phyloP scores from a whole-genome alignment of 2,888 invertebrate genomes.

The Unio pictorum region DNA sequence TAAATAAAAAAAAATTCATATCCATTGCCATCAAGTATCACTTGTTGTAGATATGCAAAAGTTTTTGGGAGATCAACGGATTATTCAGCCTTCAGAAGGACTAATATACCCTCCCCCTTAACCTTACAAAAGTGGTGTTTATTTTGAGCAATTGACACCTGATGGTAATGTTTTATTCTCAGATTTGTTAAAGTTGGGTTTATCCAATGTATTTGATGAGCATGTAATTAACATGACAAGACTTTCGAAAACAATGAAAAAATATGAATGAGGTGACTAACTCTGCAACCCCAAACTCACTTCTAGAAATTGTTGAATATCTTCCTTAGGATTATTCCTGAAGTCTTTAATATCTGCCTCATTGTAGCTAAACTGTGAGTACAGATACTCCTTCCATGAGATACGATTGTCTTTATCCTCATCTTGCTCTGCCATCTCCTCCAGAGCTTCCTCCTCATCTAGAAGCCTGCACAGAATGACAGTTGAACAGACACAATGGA shows the following conservation, averaged over 20 bases:
- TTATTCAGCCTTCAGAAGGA: too few relatives aligned
- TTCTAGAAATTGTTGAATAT: constrained; percentile 45
- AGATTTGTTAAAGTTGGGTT: neutral
- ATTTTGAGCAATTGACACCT: too few relatives aligned
- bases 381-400: constrained; percentile 92
- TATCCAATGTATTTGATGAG: neutral
- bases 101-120: too few relatives aligned
- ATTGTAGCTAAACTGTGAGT: constrained; percentile 87
- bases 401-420: constrained; percentile 85
- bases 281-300: constrained; percentile 25
- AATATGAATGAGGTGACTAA: neutral
- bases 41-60: too few relatives aligned
- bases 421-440: constrained; percentile 88
- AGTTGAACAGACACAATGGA: neutral
- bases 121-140: too few relatives aligned
- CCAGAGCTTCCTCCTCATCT: constrained; percentile 84
- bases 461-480: constrained; percentile 43
- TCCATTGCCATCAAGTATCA: too few relatives aligned
- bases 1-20: too few relatives aligned
- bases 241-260: neutral
- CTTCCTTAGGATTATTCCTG: constrained; percentile 45
- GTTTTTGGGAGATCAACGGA: too few relatives aligned
- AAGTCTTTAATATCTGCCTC: constrained; percentile 70
- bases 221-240: neutral
- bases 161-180: too few relatives aligned